A percentile compares a stretch with the other conserved stretches of the same genome.
These are phyloP conservation scores for Cranoglanis bouderius DNA, from an alignment of 2,113 vertebrate genomes.

Conservation along the genomic window DNA sequence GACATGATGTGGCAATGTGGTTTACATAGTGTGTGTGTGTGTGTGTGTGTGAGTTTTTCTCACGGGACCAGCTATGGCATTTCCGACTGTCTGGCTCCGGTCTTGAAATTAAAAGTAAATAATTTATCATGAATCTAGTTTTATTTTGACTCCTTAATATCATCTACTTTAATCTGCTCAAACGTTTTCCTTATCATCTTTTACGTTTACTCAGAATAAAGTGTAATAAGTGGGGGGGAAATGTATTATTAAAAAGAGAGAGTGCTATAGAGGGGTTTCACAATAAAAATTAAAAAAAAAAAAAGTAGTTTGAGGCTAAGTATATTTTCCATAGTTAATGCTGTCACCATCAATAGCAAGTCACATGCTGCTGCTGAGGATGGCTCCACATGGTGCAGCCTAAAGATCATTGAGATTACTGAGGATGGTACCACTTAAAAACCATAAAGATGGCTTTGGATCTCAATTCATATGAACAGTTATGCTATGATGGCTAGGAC, in stretches of 20 bases:
- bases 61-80: constrained; percentile 61
- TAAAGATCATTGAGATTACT: too few species aligned
- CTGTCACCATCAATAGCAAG: too few species aligned
- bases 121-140: constrained; percentile 46
- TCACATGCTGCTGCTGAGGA: too few species aligned
- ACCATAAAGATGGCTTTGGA: too few species aligned
- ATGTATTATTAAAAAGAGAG: not conserved
- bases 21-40: constrained; percentile 58
- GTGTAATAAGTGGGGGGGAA: constrained; percentile 26
- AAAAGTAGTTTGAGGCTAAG: not conserved
- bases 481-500: too few species aligned
- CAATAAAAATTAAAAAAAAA: not conserved
- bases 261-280: not conserved
- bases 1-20: constrained; percentile 57
- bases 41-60: constrained; percentile 63
- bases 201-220: not conserved
- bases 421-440: too few species aligned
- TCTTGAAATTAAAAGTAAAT: constrained; percentile 66
- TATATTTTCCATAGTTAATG: not conserved
- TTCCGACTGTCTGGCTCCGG: constrained; percentile 67
- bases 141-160: not conserved
- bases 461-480: too few species aligned
- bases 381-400: too few species aligned
- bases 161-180: not conserved
- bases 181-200: not conserved